These are phyloP conservation scores for Rhynchopsitta pachyrhyncha DNA, from an alignment of 2,113 vertebrate genomes.

Conservation along the genomic window DNA sequence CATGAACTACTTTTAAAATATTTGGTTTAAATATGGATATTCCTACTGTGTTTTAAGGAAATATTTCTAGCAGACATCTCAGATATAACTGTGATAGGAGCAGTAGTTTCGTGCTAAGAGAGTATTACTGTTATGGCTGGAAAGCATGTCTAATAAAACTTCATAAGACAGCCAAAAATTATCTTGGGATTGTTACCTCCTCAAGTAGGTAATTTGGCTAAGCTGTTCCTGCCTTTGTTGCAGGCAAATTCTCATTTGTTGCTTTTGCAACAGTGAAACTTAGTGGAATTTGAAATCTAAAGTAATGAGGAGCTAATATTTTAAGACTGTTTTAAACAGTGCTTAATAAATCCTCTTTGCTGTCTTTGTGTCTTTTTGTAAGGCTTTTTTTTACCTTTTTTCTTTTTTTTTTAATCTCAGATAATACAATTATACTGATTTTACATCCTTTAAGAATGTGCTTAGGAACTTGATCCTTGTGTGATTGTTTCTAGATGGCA, in stretches of 20 bases:
- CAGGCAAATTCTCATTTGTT: neutral
- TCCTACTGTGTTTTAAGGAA: neutral
- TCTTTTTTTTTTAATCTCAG: neutral
- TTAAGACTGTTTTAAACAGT: neutral
- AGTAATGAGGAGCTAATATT: neutral
- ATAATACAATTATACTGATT: neutral
- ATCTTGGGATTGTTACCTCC: neutral
- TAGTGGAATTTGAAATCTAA: neutral
- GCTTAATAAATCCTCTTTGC: neutral
- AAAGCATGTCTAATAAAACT: neutral
- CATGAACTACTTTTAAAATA: neutral
- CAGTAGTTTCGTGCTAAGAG: neutral
- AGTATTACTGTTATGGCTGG: neutral
- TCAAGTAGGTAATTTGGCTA: neutral
- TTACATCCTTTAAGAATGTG: neutral
- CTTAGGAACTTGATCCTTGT: neutral
- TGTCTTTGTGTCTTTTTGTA: neutral
- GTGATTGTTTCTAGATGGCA: conserved; percentile 74
- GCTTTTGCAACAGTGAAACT: neutral
- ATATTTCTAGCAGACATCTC: neutral
- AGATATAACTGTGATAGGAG: neutral
- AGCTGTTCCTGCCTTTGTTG: neutral
- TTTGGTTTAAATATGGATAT: neutral
- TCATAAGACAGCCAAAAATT: neutral
- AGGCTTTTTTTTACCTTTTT: neutral